phyloP scores from a whole-genome alignment of 1,140 invertebrate species.

The Dufourea novaeangliae region DNA sequence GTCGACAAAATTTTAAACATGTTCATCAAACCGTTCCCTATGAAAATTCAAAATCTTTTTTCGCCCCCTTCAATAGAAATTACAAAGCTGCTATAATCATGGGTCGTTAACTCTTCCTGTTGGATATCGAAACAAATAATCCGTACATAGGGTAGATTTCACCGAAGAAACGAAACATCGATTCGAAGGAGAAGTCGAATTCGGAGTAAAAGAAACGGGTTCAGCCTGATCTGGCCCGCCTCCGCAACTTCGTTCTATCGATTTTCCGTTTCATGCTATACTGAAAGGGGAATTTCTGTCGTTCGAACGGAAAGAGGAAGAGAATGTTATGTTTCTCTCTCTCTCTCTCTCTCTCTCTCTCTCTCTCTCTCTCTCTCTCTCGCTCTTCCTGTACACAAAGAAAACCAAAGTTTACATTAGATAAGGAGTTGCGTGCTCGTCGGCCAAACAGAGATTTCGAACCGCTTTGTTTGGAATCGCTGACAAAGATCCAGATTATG shows the following conservation, averaged over 20 bases:
- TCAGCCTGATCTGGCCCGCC: too few species aligned
- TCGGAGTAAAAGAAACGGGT: too few species aligned
- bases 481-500: slow-evolving; percentile 71
- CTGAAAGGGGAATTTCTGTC: not conserved
- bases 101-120: too few species aligned
- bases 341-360: not conserved
- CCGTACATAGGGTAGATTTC: too few species aligned
- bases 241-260: not conserved
- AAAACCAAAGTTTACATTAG: slow-evolving; percentile 73
- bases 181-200: not conserved
- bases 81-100: too few species aligned
- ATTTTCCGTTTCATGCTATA: not conserved
- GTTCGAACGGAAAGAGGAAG: not conserved
- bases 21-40: too few species aligned
- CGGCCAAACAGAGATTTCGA: slow-evolving; percentile 61
- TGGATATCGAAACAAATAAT: too few species aligned
- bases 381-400: slow-evolving; percentile 56
- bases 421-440: slow-evolving; percentile 68
- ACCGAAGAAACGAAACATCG: not conserved
- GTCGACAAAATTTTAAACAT: slow-evolving; percentile 21
- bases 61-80: too few species aligned
- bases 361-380: not conserved
- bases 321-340: not conserved
- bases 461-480: slow-evolving; percentile 70
- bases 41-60: too few species aligned